These are phyloP conservation scores for Pogonus chalceus DNA, from an alignment of 1,140 invertebrate species.

Conservation along the genomic window DNA sequence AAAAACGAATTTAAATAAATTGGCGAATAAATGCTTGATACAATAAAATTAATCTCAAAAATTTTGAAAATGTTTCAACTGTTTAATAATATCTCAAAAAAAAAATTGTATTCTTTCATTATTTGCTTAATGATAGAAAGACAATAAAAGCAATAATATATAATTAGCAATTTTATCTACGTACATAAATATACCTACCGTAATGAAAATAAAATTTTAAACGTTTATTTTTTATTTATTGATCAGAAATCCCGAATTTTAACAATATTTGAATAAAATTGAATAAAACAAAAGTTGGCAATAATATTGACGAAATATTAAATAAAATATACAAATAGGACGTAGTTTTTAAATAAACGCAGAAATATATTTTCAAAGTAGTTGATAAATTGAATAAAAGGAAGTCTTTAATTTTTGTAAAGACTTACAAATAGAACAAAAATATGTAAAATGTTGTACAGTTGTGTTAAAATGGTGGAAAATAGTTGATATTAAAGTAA, in stretches of 20 bases:
- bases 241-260: background rate
- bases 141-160: background rate
- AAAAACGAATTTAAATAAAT: no score
- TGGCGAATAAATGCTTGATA: no score
- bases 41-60: no score
- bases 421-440: background rate
- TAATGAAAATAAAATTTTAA: no score
- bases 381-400: background rate
- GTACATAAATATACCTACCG: no score
- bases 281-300: slow-evolving; percentile 3
- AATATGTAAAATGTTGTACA: slow-evolving; percentile 1
- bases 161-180: no score
- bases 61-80: no score
- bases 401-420: background rate
- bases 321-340: background rate
- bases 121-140: background rate
- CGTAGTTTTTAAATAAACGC: background rate
- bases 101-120: background rate
- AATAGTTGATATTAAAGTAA: background rate
- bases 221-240: no score
- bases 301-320: slow-evolving; percentile 1
- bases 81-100: no score
- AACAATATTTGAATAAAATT: background rate
- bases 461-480: background rate
- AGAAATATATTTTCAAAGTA: slow-evolving; percentile 5